Evolutionary conservation across 2,113 vertebrate genomes (phyloP), one percentile per base, ranked within the genome.

Genomic region (Rutilus rutilus): DNA sequence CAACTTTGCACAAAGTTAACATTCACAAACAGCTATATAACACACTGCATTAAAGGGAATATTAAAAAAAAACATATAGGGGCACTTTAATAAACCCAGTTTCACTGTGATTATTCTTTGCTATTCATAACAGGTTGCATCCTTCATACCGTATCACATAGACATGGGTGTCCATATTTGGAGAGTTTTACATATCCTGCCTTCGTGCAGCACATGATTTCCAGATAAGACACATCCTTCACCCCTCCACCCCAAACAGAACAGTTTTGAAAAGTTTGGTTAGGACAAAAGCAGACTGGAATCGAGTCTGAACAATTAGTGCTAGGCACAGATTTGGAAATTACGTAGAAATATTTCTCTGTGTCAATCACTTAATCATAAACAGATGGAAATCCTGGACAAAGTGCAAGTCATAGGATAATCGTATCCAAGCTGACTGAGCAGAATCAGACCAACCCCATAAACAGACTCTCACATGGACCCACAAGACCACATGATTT

Each of bases 351-450:
- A 52, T 50, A 39, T 17, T 65, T 47, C 0, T 75, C 60, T 67
- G 17, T 42, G 69, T 76, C 76, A 74, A 23, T 23, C 27, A 2
- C 69, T 42, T 82, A 82, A 88, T 79, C 5, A 57, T 52, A 59
- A 54, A 78, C 87, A 85, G 87, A 88, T 88, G 87, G 39, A 27
- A 36, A 82, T 87, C 15, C 36, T 17, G 47, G 73, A 17, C 15
- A 69, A 86, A 50, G 45, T 76, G 78, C 54, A 50, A 80, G 57
- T 79, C 54, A 87, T 14, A 71, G 39, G 47, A 73, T 65, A 39
- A 27, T 30, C 25, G 5, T 39, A 39, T 74, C 59, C n/a, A 47
- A 27, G 7, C 62, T 57, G 54, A 87, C 78, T 59, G 19, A 30
- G 71, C 50, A 82, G 30, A 69, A 80, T 80, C n/a, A 59, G 21